Conservation (phyloP, 2,888 invertebrate species). For the Caenorhabditis uteleia region DNA sequence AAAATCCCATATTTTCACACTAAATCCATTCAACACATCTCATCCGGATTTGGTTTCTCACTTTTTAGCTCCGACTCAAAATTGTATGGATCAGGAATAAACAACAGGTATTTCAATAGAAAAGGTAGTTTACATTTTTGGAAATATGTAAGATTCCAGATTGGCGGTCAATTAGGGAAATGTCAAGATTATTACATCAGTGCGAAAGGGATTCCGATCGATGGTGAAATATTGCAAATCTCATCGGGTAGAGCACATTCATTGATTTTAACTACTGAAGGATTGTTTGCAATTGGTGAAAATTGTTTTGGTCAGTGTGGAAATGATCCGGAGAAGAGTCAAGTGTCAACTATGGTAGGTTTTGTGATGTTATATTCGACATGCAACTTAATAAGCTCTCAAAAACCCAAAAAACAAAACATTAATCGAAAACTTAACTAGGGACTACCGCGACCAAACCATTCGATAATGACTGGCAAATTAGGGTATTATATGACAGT, state of each 20-base stretch:
- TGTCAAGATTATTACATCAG: slow-evolving; percentile 53
- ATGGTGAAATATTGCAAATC: slow-evolving; percentile 37
- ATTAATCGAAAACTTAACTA: too few species aligned
- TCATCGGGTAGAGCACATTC: slow-evolving; percentile 62
- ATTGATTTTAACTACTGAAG: slow-evolving; percentile 49
- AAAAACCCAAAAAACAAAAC: not conserved
- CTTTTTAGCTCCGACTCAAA: slow-evolving; percentile 57
- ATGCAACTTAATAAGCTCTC: slow-evolving; percentile 1
- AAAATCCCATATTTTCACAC: slow-evolving; percentile 57
- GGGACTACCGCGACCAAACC: too few species aligned
- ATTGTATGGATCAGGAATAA: slow-evolving; percentile 63
- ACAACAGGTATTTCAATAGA: slow-evolving; percentile 51
- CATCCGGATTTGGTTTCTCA: slow-evolving; percentile 67
- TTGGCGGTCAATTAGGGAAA: slow-evolving; percentile 33
- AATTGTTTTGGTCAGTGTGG: slow-evolving; percentile 67
- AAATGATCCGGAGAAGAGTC: slow-evolving; percentile 16
- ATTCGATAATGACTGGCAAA: too few species aligned
- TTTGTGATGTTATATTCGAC: too few species aligned
- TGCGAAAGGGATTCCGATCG: slow-evolving; percentile 43
- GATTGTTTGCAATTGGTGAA: slow-evolving; percentile 62
- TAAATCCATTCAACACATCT: slow-evolving; percentile 52
- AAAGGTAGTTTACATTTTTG: slow-evolving; percentile 5
- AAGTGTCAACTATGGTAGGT: slow-evolving; percentile 1
- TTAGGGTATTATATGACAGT: too few species aligned
- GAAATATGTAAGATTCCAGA: slow-evolving; percentile 44